Conservation (phyloP, 1,140 invertebrate genomes). For the Hycleus phaleratus region DNA sequence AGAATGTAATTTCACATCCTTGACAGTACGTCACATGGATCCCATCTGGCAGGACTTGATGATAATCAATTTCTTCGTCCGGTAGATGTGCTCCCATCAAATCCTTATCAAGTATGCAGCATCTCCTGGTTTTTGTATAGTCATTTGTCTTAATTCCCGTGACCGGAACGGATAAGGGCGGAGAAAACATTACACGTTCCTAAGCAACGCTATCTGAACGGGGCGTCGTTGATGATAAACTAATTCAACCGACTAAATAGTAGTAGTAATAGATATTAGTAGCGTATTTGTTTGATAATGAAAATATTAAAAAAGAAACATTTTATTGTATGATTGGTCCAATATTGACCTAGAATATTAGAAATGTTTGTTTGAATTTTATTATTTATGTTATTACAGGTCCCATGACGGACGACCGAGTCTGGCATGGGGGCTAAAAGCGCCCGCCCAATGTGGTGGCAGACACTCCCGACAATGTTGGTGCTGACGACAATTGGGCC, state of each 20-base stretch:
- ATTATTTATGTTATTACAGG: constrained; percentile 31
- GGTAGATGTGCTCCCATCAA: constrained; percentile 21
- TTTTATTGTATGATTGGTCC: no score
- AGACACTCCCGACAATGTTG: constrained; percentile 27
- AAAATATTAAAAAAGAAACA: no score
- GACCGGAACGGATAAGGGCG: constrained; percentile 23
- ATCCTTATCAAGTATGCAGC: constrained; percentile 28
- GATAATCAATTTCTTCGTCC: constrained; percentile 17
- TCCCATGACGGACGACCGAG: constrained; percentile 36
- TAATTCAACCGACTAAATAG: not conserved
- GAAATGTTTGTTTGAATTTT: no score
- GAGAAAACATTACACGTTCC: constrained; percentile 19
- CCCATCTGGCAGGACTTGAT: not conserved
- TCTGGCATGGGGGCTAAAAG: constrained; percentile 39
- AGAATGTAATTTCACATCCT: no score
- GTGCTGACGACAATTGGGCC: constrained; percentile 34
- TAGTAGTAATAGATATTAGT: no score
- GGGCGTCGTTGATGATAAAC: constrained; percentile 3
- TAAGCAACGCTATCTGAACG: constrained; percentile 19
- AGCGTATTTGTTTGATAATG: no score
- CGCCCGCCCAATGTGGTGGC: constrained; percentile 36
- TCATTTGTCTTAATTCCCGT: constrained; percentile 28
- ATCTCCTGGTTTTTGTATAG: constrained; percentile 26
- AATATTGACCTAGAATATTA: no score
- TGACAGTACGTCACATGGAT: no score